These are phyloP conservation scores for Drosophila prostipennis DNA, from an alignment of 2,888 invertebrate species.

Conservation along the genomic window DNA sequence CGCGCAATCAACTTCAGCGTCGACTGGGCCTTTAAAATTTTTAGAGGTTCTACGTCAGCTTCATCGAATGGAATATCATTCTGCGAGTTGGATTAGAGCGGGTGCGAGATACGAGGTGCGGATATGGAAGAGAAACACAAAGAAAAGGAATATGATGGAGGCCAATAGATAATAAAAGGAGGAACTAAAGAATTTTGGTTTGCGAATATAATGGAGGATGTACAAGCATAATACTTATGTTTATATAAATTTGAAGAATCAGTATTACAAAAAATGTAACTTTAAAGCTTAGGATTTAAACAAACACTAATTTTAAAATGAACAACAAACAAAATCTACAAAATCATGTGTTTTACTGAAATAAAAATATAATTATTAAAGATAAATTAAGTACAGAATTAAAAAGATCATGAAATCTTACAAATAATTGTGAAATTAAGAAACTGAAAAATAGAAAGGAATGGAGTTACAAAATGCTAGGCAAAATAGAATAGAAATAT, in stretches of 20 bases:
- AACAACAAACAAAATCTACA: too few species aligned
- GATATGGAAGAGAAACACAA: conserved; percentile 40
- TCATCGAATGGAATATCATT: conserved; percentile 55
- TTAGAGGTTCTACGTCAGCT: conserved; percentile 82
- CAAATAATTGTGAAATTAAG: too few species aligned
- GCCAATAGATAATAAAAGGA: conserved; percentile 16
- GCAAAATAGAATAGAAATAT: neutral
- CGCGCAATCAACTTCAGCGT: conserved; percentile 98
- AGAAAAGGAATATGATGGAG: conserved; percentile 2
- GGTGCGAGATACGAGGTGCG: conserved; percentile 17
- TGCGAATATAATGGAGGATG: neutral
- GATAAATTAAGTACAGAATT: too few species aligned
- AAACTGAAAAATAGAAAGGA: too few species aligned
- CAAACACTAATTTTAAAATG: too few species aligned
- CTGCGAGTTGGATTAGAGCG: conserved; percentile 26
- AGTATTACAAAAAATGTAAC: too few species aligned
- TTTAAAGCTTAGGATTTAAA: too few species aligned
- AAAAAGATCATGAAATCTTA: too few species aligned
- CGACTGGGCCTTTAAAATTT: conserved; percentile 91
- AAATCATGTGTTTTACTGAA: too few species aligned
- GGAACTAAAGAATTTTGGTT: neutral
- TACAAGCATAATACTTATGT: too few species aligned
- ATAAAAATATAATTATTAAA: too few species aligned
- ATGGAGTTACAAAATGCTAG: neutral
- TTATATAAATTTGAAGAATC: too few species aligned